Evolutionary conservation across 2,113 vertebrate genomes (phyloP).

Genomic region (Perca fluviatilis): DNA sequence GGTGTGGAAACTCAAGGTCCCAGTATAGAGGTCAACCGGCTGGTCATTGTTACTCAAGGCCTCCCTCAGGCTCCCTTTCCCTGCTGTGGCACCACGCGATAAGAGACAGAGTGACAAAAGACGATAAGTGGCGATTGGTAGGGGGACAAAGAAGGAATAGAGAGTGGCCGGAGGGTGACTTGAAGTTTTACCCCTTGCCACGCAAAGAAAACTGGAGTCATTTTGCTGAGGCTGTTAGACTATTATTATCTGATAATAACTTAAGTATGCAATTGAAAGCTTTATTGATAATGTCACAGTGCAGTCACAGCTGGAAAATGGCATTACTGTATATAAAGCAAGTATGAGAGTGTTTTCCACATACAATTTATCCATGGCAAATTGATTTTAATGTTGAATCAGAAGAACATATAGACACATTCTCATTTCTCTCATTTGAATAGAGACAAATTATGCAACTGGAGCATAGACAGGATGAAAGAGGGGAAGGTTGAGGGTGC

Average conservation of each 20-base stretch:
- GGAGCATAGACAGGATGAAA: constrained; percentile 62
- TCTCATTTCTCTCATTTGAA: constrained; percentile 52
- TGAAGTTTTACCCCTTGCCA: constrained; percentile 38
- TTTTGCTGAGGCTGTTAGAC: constrained; percentile 8
- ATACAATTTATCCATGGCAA: constrained; percentile 14
- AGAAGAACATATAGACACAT: constrained; percentile 39
- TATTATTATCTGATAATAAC: not conserved
- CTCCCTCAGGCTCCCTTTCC: constrained; percentile 84
- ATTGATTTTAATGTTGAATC: constrained; percentile 51
- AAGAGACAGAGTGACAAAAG: constrained; percentile 92
- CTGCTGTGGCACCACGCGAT: constrained; percentile 93
- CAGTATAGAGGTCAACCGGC: constrained; percentile 88
- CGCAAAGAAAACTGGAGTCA: not conserved
- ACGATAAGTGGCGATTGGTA: constrained; percentile 88
- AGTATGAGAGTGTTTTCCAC: constrained; percentile 10
- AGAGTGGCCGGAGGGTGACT: constrained; percentile 22
- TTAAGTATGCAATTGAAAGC: constrained; percentile 4
- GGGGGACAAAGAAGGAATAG: constrained; percentile 43
- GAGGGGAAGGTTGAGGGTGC: constrained; percentile 77
- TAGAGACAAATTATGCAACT: constrained; percentile 55
- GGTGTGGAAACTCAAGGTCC: constrained; percentile 92
- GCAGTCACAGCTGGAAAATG: constrained; percentile 3
- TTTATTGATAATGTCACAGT: constrained; percentile 20
- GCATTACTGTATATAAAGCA: not conserved
- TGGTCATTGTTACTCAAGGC: constrained; percentile 91